Evolutionary conservation across 1,140 invertebrate species (phyloP).

Genomic region (Lasaia peninsularis): DNA sequence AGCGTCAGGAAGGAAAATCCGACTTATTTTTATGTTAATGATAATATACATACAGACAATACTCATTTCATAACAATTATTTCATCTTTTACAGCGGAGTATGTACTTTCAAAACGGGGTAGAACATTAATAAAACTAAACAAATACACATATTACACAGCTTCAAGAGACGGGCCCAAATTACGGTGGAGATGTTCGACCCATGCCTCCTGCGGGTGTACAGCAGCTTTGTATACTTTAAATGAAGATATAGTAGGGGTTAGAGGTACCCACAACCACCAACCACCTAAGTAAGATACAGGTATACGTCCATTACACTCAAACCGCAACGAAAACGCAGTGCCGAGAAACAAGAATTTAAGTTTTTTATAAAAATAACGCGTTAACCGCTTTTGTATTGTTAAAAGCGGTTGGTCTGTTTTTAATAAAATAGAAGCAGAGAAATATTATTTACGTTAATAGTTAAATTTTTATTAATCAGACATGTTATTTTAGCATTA

Average conservation of each 20-base stretch:
- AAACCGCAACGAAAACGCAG: no score
- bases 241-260: neutral
- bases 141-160: constrained; percentile 5
- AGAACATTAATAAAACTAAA: constrained; percentile 8
- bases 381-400: no score
- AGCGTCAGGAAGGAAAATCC: no score
- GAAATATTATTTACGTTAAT: no score
- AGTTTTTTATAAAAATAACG: no score
- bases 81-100: constrained; percentile 16
- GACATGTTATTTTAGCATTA: no score
- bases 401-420: no score
- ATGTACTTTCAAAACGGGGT: neutral
- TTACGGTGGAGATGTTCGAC: constrained; percentile 14
- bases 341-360: no score
- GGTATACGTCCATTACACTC: neutral
- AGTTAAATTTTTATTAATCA: no score
- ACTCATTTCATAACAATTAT: neutral
- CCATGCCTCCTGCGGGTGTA: constrained; percentile 1
- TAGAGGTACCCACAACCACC: constrained; percentile 3
- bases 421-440: no score
- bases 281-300: neutral
- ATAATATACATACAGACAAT: no score
- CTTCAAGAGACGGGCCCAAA: constrained; percentile 3
- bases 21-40: no score
- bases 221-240: neutral